A percentile compares a stretch with the other conserved stretches of the same genome.
Evolutionary conservation across 37 sponge, comb jelly and placozoan species (phyloP).

Genomic region (Cliona cf. orientalis): DNA sequence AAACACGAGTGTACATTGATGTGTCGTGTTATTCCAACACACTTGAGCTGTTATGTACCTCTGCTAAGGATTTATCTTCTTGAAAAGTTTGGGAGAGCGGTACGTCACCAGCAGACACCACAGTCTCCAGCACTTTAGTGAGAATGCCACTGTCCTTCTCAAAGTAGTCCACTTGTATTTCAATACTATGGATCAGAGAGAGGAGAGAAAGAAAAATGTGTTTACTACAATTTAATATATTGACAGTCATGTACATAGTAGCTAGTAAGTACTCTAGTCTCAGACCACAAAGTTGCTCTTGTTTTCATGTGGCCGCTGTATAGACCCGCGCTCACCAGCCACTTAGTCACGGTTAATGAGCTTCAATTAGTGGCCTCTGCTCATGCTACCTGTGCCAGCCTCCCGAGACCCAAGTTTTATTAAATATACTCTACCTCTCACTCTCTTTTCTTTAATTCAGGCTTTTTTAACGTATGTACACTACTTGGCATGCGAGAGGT

Average conservation of each 20-base stretch:
- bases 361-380: background rate
- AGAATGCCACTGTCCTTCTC: constrained; percentile 16
- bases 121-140: constrained; percentile 13
- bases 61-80: background rate
- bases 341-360: no score
- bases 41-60: constrained; percentile 10
- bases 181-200: constrained; percentile 5
- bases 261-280: background rate
- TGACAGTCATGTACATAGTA: background rate
- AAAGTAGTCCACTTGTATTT: constrained; percentile 36
- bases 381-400: background rate
- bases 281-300: background rate
- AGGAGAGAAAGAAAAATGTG: background rate
- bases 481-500: background rate
- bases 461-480: no score
- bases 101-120: constrained; percentile 11
- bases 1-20: no score
- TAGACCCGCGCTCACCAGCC: no score
- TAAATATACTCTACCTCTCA: no score
- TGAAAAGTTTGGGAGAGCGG: constrained; percentile 23
- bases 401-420: no score
- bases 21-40: no score
- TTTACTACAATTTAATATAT: background rate
- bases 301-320: no score
- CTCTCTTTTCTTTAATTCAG: no score